A percentile compares a stretch with the other conserved stretches of the same genome.
phyloP scores from a whole-genome alignment of 2,888 invertebrate genomes.

The Aleiodes testaceus region DNA sequence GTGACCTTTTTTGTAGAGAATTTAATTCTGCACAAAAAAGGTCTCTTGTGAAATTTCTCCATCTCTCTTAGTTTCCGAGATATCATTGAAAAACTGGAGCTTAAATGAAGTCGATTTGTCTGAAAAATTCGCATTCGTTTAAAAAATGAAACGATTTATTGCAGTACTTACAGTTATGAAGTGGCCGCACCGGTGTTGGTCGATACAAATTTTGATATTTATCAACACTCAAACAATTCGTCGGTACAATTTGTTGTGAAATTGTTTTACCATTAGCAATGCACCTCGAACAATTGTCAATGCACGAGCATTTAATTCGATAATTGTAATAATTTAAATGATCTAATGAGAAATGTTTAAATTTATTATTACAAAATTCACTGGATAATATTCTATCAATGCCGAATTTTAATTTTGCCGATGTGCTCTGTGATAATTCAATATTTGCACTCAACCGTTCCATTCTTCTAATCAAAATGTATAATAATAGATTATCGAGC shows the following conservation, averaged over 20 bases:
- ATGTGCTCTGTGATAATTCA: conserved; percentile 18
- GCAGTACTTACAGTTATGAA: conserved; percentile 61
- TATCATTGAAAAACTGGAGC: no score
- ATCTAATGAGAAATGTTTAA: not conserved
- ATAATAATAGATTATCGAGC: not conserved
- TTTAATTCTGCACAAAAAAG: no score
- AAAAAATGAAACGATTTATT: not conserved
- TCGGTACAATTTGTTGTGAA: conserved; percentile 47
- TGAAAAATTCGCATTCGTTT: no score
- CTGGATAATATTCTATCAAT: conserved; percentile 81
- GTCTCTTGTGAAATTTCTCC: no score
- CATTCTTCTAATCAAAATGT: conserved; percentile 33
- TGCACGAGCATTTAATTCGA: conserved; percentile 52
- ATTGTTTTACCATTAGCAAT: conserved; percentile 53
- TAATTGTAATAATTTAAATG: conserved; percentile 12
- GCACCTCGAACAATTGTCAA: conserved; percentile 59
- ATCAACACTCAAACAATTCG: conserved; percentile 53
- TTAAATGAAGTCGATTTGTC: no score
- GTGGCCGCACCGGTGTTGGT: conserved; percentile 62
- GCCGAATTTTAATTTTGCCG: conserved; percentile 77
- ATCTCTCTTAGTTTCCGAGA: no score
- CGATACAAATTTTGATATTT: conserved; percentile 60
- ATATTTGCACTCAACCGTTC: conserved; percentile 23
- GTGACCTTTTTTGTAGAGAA: no score
- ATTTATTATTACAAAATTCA: conserved; percentile 64